Percentiles rank a stretch among this genome's conserved stretches.
phyloP scores from a whole-genome alignment of 2,797 vertebrate species.

The Acipenser ruthenus region DNA sequence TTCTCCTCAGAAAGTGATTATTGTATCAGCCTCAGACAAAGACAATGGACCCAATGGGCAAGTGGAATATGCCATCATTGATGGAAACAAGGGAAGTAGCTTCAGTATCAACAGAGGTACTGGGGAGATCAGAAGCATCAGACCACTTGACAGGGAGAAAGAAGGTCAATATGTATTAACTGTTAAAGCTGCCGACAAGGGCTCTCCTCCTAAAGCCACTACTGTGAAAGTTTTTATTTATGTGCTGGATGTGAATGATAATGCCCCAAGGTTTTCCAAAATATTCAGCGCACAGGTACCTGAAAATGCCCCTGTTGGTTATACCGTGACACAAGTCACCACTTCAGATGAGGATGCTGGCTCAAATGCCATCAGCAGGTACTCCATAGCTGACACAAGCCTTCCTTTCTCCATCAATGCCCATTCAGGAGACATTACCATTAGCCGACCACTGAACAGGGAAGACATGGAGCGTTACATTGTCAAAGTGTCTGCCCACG shows the following conservation, averaged over 20 bases:
- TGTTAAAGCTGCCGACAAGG: slow-evolving; percentile 80
- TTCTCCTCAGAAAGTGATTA: slow-evolving; percentile 73
- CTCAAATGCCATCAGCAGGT: slow-evolving; percentile 80
- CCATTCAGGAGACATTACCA: slow-evolving; percentile 82
- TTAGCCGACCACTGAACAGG: slow-evolving; percentile 83
- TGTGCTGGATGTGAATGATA: slow-evolving; percentile 91
- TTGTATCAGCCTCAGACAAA: slow-evolving; percentile 72
- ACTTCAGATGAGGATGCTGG: slow-evolving; percentile 90
- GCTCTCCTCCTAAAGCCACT: slow-evolving; percentile 68
- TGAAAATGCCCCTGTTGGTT: slow-evolving; percentile 87
- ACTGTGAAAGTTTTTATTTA: slow-evolving; percentile 73
- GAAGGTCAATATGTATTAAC: slow-evolving; percentile 67
- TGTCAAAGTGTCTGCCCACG: slow-evolving; percentile 84
- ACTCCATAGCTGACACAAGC: slow-evolving; percentile 77
- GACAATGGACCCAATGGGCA: slow-evolving; percentile 88
- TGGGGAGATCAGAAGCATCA: slow-evolving; percentile 80
- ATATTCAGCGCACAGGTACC: slow-evolving; percentile 89
- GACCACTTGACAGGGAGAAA: slow-evolving; percentile 84
- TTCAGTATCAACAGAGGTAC: slow-evolving; percentile 79
- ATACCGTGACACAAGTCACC: slow-evolving; percentile 83
- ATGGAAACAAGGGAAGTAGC: slow-evolving; percentile 80
- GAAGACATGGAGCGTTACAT: slow-evolving; percentile 88
- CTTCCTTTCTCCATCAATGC: slow-evolving; percentile 85
- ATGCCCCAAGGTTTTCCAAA: slow-evolving; percentile 90
- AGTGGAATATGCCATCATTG: slow-evolving; percentile 76